Base-by-base conservation (phyloP, 2,888 invertebrate genomes). In the Gonocerus acuteangulatus region DNA sequence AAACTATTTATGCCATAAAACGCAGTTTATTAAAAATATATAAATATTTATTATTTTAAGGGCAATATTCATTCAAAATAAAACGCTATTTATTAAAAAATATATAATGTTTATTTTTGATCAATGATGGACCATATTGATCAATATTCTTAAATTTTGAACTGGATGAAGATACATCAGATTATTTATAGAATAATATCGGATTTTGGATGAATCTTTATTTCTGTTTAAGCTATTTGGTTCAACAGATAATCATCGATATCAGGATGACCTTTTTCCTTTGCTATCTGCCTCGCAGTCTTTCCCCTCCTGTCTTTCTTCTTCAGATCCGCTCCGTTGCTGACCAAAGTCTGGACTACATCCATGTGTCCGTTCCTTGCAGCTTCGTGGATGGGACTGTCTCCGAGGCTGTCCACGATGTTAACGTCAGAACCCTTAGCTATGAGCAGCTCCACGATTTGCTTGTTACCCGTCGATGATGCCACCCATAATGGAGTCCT, bases 401-500 rank as follows among this genome's bases (percentile, higher is more conserved):
- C 51, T 6, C 51, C 51, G 3, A 51, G 51, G 6, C 27, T 34
- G 34, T 51, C 51, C 1, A 19, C 19, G 11, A 51, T 15, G 16
- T 34, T 34, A 0, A 34, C 19, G 1, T 51, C 32, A 0, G 51
- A 32, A 7, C 51, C 51, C 34, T 36, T 51, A 3, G 1, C n/a
- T 18, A 51, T 18, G 32, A 51, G 51, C 7, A 27, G 19, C 15
- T 34, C 34, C 16, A n/a, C 51, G 18, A 18, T 18, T 3, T 16
- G 19, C 2, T 2, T 2, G 4, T 34, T 27, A 1, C 19, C 19
- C 34, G 19, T 34, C 4, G 36, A 11, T 2, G 34, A 32, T 1
- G 51, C 51, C 6, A 51, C 19, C 13, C 18, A 51, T 4, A 51
- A n/a, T 9, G 51, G 51, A 11, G 51, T 51, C 51, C 51, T 51